These are phyloP conservation scores for Strongylocentrotus purpuratus DNA, from an alignment of 35 echinoderm and acorn worm species.

Conservation along the genomic window DNA sequence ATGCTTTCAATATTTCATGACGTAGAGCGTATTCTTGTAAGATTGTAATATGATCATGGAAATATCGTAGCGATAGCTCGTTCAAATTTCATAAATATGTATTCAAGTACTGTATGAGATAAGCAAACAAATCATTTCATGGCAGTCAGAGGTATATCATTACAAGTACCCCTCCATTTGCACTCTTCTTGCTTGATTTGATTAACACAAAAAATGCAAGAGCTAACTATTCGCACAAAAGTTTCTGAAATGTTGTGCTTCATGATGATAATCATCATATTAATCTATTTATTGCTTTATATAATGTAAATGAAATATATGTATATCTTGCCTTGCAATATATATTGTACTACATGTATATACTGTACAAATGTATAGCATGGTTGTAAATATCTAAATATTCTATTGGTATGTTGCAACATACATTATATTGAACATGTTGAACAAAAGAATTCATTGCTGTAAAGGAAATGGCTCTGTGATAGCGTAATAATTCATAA, in stretches of 20 bases:
- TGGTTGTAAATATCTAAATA: background rate
- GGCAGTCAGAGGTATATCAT: background rate
- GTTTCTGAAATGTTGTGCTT: background rate
- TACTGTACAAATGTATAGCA: background rate
- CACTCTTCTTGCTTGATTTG: background rate
- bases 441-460: background rate
- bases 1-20: background rate
- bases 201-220: background rate
- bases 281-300: constrained; percentile 20
- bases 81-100: background rate
- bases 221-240: background rate
- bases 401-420: background rate
- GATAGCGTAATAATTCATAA: background rate
- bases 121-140: background rate
- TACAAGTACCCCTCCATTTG: background rate
- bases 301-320: constrained; percentile 5
- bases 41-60: background rate
- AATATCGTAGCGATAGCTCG: background rate
- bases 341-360: background rate
- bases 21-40: background rate
- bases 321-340: constrained; percentile 12
- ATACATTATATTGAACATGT: background rate
- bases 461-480: background rate
- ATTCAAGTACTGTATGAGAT: constrained; percentile 13
- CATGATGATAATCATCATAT: background rate